A percentile compares a stretch with the other conserved stretches of the same genome.
These are phyloP conservation scores for Spodoptera frugiperda DNA, from an alignment of 1,140 invertebrate genomes.

Conservation along the genomic window DNA sequence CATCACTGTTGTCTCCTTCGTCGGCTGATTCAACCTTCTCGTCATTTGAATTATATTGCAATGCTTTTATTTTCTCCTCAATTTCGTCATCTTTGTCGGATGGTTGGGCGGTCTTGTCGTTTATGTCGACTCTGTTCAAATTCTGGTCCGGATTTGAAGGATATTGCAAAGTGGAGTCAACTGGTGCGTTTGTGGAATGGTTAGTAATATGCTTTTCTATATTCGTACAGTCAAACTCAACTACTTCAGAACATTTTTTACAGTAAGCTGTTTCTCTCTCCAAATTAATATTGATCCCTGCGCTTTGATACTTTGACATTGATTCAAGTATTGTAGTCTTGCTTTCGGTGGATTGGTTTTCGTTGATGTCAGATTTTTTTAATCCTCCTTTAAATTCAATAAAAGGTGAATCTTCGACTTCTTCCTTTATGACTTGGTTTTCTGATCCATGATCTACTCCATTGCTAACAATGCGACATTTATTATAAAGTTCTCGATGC, in stretches of 20 bases:
- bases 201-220: constrained; percentile 51
- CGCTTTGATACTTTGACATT: constrained; percentile 46
- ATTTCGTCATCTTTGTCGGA: not conserved
- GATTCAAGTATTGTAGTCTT: constrained; percentile 45
- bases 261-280: constrained; percentile 50
- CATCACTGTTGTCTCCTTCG: not conserved
- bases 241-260: constrained; percentile 49
- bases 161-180: not conserved
- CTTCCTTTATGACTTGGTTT: not conserved
- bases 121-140: constrained; percentile 16
- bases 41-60: not conserved
- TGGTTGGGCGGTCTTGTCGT: not conserved
- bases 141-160: constrained; percentile 6
- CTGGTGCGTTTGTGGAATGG: constrained; percentile 17
- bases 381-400: not conserved
- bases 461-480: constrained; percentile 11
- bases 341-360: constrained; percentile 21
- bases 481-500: constrained; percentile 42
- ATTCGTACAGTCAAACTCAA: constrained; percentile 38
- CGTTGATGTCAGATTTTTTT: not conserved
- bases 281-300: constrained; percentile 51
- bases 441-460: not conserved
- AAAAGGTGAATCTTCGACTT: not conserved
- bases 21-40: not conserved
- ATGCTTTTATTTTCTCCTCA: not conserved